These are phyloP conservation scores for Subanguina moxae DNA, from an alignment of 1,140 invertebrate genomes.

Conservation along the genomic window DNA sequence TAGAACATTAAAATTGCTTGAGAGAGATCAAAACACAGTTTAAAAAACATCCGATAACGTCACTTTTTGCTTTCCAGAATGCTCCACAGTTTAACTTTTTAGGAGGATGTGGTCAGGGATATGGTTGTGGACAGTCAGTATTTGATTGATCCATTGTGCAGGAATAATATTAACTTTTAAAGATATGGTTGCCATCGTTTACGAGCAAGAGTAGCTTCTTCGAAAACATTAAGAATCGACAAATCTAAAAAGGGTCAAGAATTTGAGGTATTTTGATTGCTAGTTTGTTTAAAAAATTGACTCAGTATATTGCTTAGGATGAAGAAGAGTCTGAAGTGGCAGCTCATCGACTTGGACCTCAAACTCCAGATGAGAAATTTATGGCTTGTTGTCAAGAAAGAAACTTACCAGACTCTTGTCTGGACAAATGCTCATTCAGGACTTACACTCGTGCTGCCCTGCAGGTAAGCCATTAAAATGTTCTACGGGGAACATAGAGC, in stretches of 20 bases:
- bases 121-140: not conserved
- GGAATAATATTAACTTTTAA: not conserved
- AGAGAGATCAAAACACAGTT: too few relatives aligned
- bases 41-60: too few relatives aligned
- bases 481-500: too few relatives aligned
- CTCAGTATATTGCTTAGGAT: conserved; percentile 4
- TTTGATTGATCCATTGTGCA: too few relatives aligned
- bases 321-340: conserved; percentile 5
- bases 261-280: not conserved
- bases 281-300: conserved; percentile 10
- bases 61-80: too few relatives aligned
- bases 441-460: conserved; percentile 50
- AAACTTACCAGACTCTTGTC: conserved; percentile 51
- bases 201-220: conserved; percentile 44
- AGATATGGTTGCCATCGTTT: conserved; percentile 45
- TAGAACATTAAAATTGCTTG: too few relatives aligned
- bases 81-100: not conserved
- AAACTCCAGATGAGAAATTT: conserved; percentile 54
- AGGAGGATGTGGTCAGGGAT: conserved; percentile 17
- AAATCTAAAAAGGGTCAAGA: not conserved
- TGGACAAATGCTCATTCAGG: conserved; percentile 53
- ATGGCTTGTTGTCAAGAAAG: conserved; percentile 56
- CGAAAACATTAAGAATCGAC: conserved; percentile 40
- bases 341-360: conserved; percentile 7
- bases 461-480: conserved; percentile 36